Evolutionary conservation across 2,113 vertebrate species (phyloP), one percentile per base, ranked within the genome.

Genomic region (Macheiramphus alcinus): DNA sequence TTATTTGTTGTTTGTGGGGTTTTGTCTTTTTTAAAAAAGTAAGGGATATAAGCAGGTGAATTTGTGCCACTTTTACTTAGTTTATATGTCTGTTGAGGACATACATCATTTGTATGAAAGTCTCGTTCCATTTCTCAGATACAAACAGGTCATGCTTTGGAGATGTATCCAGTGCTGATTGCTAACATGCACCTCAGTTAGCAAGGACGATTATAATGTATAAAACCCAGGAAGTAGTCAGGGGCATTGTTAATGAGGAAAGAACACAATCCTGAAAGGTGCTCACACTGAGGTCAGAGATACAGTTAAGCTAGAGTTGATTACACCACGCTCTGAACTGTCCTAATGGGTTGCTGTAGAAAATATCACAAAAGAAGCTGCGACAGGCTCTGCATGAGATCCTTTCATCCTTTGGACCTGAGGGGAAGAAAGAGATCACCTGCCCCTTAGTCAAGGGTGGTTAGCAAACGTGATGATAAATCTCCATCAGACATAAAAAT

Each of bases 131-230:
- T 68, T 85, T 20, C 55, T 79, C 58, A 53, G 11, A 65, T 36
- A 61, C 4, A 73, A 70, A 71, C 8, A 80, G 40, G 61, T 53
- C 5, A 1, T 27, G 12, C 32, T 68, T 63, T 38, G 43, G 23
- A 62, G 25, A 36, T n/a, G 9, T 10, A 72, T 36, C 29, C 67
- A 53, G 17, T 53, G 23, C 25, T 73, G 40, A 56, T 16, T 52
- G 36, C 32, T 47, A n/a, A 38, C 10, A 36, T 32, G 8, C 25
- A 40, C 10, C 29, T 50, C 32, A 50, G 13, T 26, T 47, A 58
- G 6, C 26, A 70, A 65, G 53, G n/a, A 34, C 0, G 0, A 45
- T 38, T 58, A 43, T 14, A n/a, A 32, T 23, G 6, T 34, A 43
- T 26, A 58, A 89, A 87, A 59, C 3, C 1, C 13, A 48, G 34